These are phyloP conservation scores for Epinephelus coioides DNA, from an alignment of 2,797 vertebrate species.

Conservation along the genomic window DNA sequence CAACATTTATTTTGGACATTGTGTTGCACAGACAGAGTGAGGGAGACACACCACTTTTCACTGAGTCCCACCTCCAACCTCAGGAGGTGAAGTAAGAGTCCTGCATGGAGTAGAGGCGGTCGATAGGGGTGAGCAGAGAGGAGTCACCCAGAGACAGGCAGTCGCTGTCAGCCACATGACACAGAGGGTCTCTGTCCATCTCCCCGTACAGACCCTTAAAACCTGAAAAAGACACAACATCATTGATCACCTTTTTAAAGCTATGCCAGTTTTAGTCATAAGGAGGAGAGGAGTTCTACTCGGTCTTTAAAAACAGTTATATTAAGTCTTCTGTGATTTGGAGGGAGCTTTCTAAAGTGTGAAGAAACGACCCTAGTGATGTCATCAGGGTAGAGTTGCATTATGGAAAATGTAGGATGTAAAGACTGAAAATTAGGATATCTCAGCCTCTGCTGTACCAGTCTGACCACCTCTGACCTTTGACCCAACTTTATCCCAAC, in stretches of 20 bases:
- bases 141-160: conserved; percentile 88
- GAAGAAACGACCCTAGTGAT: not conserved
- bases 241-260: not conserved
- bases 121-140: conserved; percentile 94
- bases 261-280: too few relatives aligned
- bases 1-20: too few relatives aligned
- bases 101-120: conserved; percentile 98
- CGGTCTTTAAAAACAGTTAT: not conserved
- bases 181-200: conserved; percentile 90
- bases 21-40: not conserved
- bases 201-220: conserved; percentile 90
- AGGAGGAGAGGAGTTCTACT: too few relatives aligned
- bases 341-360: not conserved
- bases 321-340: not conserved
- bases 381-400: not conserved
- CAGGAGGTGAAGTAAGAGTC: conserved; percentile 98
- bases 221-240: conserved; percentile 80
- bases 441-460: not conserved
- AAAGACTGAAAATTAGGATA: not conserved
- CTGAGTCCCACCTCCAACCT: conserved; percentile 63
- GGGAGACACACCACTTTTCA: not conserved
- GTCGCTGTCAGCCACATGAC: conserved; percentile 90
- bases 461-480: not conserved
- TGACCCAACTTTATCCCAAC: not conserved
- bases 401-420: not conserved